Base-by-base conservation (phyloP, 2,888 invertebrate species). In the Ferrisia virgata region DNA sequence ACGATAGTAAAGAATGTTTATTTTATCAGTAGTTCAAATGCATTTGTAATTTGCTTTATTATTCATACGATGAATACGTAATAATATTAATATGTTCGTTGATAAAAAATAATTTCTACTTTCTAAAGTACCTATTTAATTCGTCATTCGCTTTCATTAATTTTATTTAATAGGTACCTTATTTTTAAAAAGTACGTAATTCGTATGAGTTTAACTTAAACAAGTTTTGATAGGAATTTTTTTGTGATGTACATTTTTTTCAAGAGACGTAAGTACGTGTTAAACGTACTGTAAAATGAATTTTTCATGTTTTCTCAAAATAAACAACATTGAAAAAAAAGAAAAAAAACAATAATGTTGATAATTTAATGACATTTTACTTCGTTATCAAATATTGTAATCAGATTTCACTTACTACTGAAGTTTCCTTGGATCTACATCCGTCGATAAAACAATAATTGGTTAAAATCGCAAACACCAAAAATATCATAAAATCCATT, bases 361-460 rank as follows among this genome's bases (percentile, higher is more conserved):
- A 58, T 47, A n/a, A n/a, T n/a, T 69, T 31, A 3, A 28, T 76
- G 13, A 8, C 25, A 31, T n/a, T n/a, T n/a, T n/a, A 72, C 28
- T n/a, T 8, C 31, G 5, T n/a, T 5, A 72, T 18, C 22, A 2
- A 69, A 11, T 69, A 72, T n/a, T 3, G 3, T 53, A 53, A 22
- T 53, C 22, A 53, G 8, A 53, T 22, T 53, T 53, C 39, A 80
- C 80, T 80, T 31, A 80, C 80, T 33, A 80, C 33, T 1, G 80
- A 80, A 9, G 80, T 31, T 80, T 80, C 80, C 28, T 80, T 80
- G n/a, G 53, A 40, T 80, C 47, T 80, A 33, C 80, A 80, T 18
- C 80, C 80, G n/a, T 80, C 80, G 4, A 53, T 53, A n/a, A 80
- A 80, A 13, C 47, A 31, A 80, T 76, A 76, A 76, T 76, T 76